Evolutionary conservation across 2,797 vertebrate genomes (phyloP).

Genomic region (Fundulus diaphanus): DNA sequence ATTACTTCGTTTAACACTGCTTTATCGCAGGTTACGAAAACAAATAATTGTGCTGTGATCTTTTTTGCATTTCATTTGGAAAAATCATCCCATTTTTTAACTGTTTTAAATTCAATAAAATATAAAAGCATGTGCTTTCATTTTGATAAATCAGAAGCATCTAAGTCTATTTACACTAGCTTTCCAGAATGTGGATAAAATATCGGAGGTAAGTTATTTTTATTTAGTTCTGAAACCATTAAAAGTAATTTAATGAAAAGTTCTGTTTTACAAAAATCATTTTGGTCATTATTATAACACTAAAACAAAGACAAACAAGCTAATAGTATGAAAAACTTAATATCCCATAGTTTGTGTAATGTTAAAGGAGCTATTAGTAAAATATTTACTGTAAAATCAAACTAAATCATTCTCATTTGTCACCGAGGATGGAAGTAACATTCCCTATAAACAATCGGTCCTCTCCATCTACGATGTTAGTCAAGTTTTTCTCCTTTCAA

Average conservation of each 20-base stretch:
- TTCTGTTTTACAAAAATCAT: not conserved
- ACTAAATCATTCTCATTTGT: no score
- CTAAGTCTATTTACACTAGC: not conserved
- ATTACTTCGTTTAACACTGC: not conserved
- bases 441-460: no score
- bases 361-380: no score
- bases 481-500: no score
- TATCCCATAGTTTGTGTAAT: no score
- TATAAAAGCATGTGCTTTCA: not conserved
- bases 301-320: no score
- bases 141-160: not conserved
- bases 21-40: not conserved
- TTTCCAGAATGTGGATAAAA: not conserved
- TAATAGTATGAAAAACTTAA: no score
- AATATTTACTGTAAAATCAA: no score
- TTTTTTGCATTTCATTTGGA: not conserved
- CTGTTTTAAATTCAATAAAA: not conserved
- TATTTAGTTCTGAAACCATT: not conserved
- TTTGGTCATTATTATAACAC: no score
- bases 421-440: no score
- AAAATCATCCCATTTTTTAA: not conserved
- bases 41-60: not conserved
- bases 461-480: no score
- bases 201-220: not conserved
- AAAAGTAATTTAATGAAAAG: not conserved